These are phyloP conservation scores for Acrossocheilus wenchowensis DNA, from an alignment of 2,797 vertebrate species.

Conservation along the genomic window DNA sequence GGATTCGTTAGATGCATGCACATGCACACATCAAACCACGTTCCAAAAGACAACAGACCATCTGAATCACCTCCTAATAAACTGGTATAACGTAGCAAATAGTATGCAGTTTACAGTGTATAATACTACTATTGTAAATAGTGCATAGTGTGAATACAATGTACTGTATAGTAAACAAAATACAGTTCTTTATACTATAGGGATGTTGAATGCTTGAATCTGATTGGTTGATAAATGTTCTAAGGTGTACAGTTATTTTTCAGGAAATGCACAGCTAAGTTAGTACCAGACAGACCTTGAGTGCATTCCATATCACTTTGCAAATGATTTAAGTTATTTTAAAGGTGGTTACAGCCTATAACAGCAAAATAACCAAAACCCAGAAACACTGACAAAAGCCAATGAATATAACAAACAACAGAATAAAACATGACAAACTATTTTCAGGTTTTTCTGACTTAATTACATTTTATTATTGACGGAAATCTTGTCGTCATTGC, in stretches of 20 bases:
- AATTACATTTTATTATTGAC: too few relatives aligned
- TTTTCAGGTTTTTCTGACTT: too few relatives aligned
- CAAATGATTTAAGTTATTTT: too few relatives aligned
- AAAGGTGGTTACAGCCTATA: too few relatives aligned
- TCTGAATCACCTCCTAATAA: background rate
- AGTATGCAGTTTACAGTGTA: background rate
- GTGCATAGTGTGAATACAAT: background rate
- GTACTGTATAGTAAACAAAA: background rate
- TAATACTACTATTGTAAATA: background rate
- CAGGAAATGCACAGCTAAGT: background rate
- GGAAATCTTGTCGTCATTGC: too few relatives aligned
- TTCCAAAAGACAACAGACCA: background rate
- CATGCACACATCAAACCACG: background rate
- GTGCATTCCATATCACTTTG: too few relatives aligned
- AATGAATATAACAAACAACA: too few relatives aligned
- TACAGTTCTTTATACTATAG: background rate
- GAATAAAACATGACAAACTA: too few relatives aligned
- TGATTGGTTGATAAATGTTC: background rate
- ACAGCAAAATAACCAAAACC: too few relatives aligned
- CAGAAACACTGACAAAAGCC: too few relatives aligned
- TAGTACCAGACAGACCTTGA: background rate
- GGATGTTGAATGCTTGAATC: background rate
- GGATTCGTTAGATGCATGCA: constrained; percentile 8
- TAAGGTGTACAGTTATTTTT: background rate
- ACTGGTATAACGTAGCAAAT: background rate